phyloP scores from a whole-genome alignment of 2,113 vertebrate species.

The Oreochromis aureus region DNA sequence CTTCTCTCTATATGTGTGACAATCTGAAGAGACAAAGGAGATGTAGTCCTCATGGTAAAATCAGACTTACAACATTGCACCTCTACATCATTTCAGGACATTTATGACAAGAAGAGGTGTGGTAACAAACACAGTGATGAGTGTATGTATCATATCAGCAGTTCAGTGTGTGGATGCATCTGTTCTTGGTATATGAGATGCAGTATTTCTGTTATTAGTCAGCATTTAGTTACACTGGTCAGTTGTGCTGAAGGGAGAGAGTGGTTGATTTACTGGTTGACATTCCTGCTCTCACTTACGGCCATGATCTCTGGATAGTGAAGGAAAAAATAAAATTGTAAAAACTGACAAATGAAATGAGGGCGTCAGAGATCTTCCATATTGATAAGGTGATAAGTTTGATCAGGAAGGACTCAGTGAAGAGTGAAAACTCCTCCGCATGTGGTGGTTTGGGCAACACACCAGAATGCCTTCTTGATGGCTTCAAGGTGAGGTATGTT shows the following conservation, averaged over 20 bases:
- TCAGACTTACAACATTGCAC: too few species aligned
- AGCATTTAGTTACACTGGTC: not conserved
- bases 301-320: not conserved
- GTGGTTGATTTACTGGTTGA: not conserved
- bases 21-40: not conserved
- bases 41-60: not conserved
- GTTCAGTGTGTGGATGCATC: not conserved
- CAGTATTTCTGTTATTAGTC: not conserved
- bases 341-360: not conserved
- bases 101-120: too few species aligned
- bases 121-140: too few species aligned
- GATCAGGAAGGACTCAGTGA: not conserved
- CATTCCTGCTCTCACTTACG: not conserved
- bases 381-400: not conserved
- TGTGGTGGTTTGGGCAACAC: not conserved
- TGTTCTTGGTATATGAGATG: not conserved
- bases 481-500: not conserved
- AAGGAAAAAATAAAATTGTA: not conserved
- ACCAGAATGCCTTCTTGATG: not conserved
- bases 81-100: too few species aligned
- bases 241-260: not conserved
- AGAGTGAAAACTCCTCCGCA: not conserved
- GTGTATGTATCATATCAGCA: not conserved
- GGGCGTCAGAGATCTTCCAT: not conserved
- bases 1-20: not conserved